A percentile compares a stretch with the other conserved stretches of the same genome.
Conservation (phyloP, 2,888 invertebrate genomes). For the Lasioglossum calceatum region DNA sequence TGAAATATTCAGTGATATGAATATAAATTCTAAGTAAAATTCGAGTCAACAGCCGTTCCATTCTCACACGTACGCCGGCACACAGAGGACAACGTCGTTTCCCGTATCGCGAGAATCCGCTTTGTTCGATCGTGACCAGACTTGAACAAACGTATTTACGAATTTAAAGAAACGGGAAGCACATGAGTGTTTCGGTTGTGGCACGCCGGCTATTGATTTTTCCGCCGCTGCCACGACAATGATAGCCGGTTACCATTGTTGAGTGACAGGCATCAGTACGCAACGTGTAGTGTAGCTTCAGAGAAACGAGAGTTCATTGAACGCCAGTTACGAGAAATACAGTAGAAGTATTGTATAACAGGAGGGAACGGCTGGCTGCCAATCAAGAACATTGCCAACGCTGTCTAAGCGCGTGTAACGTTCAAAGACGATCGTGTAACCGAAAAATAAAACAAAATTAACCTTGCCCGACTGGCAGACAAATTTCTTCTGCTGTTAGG, state of each 20-base stretch:
- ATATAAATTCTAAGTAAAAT: neutral
- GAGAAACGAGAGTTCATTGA: slow-evolving; percentile 56
- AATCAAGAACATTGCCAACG: neutral
- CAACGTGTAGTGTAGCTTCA: slow-evolving; percentile 35
- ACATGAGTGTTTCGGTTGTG: slow-evolving; percentile 44
- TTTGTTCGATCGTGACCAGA: slow-evolving; percentile 13
- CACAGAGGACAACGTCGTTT: neutral
- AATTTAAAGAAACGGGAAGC: slow-evolving; percentile 13
- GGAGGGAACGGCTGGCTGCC: slow-evolving; percentile 19
- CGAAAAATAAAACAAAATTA: neutral
- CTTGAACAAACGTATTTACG: slow-evolving; percentile 11
- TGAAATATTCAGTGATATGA: neutral
- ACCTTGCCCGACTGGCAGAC: neutral
- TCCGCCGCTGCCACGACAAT: slow-evolving; percentile 57
- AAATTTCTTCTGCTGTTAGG: neutral
- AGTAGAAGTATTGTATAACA: slow-evolving; percentile 31
- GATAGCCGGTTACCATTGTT: slow-evolving; percentile 54
- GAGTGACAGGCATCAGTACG: slow-evolving; percentile 36
- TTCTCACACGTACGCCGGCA: neutral
- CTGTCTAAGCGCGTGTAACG: neutral
- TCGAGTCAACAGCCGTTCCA: neutral
- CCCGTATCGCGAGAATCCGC: neutral
- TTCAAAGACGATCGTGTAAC: neutral
- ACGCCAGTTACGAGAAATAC: slow-evolving; percentile 46
- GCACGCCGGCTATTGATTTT: slow-evolving; percentile 65